phyloP scores from a whole-genome alignment of 2,888 invertebrate genomes.

The Phyllotreta cruciferae region DNA sequence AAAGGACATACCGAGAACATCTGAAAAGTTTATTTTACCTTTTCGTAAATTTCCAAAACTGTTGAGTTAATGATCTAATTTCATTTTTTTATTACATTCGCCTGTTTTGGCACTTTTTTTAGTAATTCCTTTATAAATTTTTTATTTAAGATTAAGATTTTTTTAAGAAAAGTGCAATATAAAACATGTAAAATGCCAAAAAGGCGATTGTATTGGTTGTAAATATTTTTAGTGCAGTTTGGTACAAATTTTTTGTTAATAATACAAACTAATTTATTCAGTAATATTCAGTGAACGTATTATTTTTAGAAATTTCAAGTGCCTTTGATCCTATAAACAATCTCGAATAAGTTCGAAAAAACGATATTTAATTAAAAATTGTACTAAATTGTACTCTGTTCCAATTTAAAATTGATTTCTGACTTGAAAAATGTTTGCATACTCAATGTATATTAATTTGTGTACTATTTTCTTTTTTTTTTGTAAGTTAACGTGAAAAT shows the following conservation, averaged over 20 bases:
- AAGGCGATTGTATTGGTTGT: not conserved
- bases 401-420: slow-evolving; percentile 1
- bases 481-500: slow-evolving; percentile 19
- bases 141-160: not conserved
- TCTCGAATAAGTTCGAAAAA: not conserved
- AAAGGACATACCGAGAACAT: slow-evolving; percentile 23
- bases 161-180: slow-evolving; percentile 4
- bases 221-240: slow-evolving; percentile 7
- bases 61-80: slow-evolving; percentile 21
- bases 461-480: slow-evolving; percentile 1
- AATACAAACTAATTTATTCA: not conserved
- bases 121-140: not conserved
- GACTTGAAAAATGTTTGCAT: slow-evolving; percentile 14
- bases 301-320: not conserved
- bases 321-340: not conserved
- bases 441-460: too few relatives aligned
- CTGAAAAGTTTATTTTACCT: slow-evolving; percentile 31
- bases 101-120: slow-evolving; percentile 11
- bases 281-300: not conserved
- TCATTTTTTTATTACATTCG: slow-evolving; percentile 16
- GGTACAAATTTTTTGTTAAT: slow-evolving; percentile 1
- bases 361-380: not conserved
- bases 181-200: slow-evolving; percentile 9
- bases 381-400: not conserved
- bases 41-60: slow-evolving; percentile 24